Evolutionary conservation across 1,140 invertebrate genomes (phyloP), one percentile per base, ranked within the genome.

Genomic region (Euwallacea similis): DNA sequence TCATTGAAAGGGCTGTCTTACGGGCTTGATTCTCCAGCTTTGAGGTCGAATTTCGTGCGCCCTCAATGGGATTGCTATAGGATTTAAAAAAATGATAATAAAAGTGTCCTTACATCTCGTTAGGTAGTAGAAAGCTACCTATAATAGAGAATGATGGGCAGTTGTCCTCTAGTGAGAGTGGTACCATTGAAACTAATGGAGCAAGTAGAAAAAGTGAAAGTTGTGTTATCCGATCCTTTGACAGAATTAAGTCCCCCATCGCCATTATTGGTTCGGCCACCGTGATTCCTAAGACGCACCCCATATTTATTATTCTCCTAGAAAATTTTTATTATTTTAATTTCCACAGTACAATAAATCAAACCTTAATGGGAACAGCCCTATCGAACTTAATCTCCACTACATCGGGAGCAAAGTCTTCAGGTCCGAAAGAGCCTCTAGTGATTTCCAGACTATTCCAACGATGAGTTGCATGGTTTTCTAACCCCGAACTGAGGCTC

Each of bases 121-220:
- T 33, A 33, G 4, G 4, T 33, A 33, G 21, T 33, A 2, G 21
- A 33, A 33, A 33, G 21, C 21, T 76, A 82, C 76, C 88, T 90
- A 78, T 94, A 96, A 81, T 98, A 99, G 7, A 98, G 85, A 64
- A 99, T 89, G 76, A 95, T 91, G 0, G 97, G 97, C 75, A 99
- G 90, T 84, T 99, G 97, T 53, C 97, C 97, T 47, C 97, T 85
- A 0, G 91, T 92, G 75, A 97, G 88, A 4, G 95, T 97, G 0
- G 97, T 96, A 66, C 96, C 96, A 83, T 98, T 98, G 77, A 94
- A 95, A 82, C 95, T 97, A 16, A 98, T 85, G 9, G 94, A 92
- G 82, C 95, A 97, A 9, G 94, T 92, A 41, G 89, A 90, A 80
- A 97, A 98, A n/a, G 90, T 90, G 81, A 98, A 98, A 0, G 88